These are phyloP conservation scores for Clamator glandarius DNA, from an alignment of 2,797 vertebrate species.

Conservation along the genomic window DNA sequence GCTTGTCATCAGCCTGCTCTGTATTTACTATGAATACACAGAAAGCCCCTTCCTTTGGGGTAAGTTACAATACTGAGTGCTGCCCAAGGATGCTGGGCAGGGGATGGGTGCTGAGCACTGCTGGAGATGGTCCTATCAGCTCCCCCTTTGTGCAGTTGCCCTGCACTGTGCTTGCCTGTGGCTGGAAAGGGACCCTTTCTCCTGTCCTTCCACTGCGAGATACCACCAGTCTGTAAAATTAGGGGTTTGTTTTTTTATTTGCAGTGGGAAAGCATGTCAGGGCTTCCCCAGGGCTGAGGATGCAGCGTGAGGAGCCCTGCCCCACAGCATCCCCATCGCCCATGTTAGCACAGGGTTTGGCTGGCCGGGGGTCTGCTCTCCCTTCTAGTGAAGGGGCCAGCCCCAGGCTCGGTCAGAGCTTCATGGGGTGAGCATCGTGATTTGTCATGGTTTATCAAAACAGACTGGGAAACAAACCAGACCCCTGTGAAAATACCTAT, in stretches of 20 bases:
- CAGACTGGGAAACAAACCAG: not conserved
- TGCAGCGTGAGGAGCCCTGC: accelerated
- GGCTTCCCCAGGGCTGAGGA: not conserved
- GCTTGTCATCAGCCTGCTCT: accelerated
- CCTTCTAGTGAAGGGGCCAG: accelerated
- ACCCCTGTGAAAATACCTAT: not conserved
- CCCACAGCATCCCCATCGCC: accelerated
- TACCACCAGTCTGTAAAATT: not conserved
- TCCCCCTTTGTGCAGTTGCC: not conserved
- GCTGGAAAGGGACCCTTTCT: not conserved
- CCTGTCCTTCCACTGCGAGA: accelerated
- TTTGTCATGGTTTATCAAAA: not conserved
- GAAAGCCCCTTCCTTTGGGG: not conserved
- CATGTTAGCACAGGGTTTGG: accelerated
- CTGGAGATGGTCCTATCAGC: accelerated
- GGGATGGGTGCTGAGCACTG: not conserved
- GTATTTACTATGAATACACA: not conserved
- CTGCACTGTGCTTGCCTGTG: accelerated
- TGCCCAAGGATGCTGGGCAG: not conserved
- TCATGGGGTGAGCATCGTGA: too few relatives aligned
- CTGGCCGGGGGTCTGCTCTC: not conserved
- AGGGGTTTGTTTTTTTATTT: not conserved
- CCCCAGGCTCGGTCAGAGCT: not conserved
- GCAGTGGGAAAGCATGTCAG: not conserved
- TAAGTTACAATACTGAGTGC: not conserved